A percentile compares a stretch with the other conserved stretches of the same genome.
Conservation (phyloP, 2,797 vertebrate genomes). For the Orestias chungarensis region DNA sequence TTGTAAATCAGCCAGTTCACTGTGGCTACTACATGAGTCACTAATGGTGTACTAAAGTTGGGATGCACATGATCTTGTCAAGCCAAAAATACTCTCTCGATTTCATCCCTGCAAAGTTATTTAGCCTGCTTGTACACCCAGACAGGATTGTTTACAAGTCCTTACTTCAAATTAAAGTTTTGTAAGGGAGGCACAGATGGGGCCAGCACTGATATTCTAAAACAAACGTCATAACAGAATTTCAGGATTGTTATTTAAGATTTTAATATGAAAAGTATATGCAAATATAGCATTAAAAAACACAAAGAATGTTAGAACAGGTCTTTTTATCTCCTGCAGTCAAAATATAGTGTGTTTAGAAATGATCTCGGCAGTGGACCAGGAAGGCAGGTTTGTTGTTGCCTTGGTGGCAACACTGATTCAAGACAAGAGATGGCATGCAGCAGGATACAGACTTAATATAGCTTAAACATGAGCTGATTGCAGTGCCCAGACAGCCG, state of each 20-base stretch:
- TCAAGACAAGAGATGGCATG: conserved; percentile 44
- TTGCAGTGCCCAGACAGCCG: conserved; percentile 22
- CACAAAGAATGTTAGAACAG: background rate
- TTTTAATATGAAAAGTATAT: too few species aligned
- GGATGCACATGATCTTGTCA: conserved; percentile 15
- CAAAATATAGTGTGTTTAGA: too few species aligned
- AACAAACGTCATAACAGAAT: background rate
- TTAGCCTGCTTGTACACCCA: conserved; percentile 9
- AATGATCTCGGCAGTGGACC: too few species aligned
- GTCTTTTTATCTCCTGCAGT: too few species aligned
- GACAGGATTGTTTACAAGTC: background rate
- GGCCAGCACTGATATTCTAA: background rate
- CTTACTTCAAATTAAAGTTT: background rate
- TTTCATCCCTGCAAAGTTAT: conserved; percentile 11
- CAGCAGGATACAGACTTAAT: conserved; percentile 68
- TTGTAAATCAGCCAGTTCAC: conserved; percentile 4
- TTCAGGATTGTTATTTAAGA: background rate
- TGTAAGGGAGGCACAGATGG: background rate
- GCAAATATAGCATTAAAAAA: background rate
- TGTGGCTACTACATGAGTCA: conserved; percentile 1
- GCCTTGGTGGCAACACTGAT: background rate
- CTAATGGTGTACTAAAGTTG: conserved; percentile 17
- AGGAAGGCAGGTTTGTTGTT: too few species aligned
- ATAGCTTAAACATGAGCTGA: conserved; percentile 59
- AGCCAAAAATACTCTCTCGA: conserved; percentile 17